Conservation (phyloP, 2,113 vertebrate genomes). For the Phalacrocorax pelagicus region DNA sequence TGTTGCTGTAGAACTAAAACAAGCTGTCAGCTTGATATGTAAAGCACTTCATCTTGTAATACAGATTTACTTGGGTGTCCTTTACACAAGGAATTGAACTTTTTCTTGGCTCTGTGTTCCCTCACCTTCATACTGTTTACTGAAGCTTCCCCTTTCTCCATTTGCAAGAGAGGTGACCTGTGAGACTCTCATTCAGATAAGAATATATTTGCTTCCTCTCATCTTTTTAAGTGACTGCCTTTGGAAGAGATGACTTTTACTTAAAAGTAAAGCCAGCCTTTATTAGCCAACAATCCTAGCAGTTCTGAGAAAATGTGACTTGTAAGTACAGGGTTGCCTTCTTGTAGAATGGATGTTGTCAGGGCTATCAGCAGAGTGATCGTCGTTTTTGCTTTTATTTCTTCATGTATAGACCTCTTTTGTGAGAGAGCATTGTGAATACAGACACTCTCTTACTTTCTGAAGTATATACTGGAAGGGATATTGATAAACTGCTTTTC, state of each 20-base stretch:
- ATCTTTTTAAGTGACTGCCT: background rate
- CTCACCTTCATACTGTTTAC: background rate
- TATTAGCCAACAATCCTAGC: background rate
- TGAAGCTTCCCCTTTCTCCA: background rate
- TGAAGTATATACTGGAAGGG: background rate
- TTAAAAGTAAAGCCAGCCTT: background rate
- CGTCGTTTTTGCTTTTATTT: accelerated
- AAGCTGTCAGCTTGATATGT: background rate
- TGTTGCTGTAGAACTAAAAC: background rate
- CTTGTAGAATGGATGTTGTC: background rate
- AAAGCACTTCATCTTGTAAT: background rate
- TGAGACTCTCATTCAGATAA: background rate
- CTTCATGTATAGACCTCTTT: background rate
- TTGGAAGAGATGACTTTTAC: background rate
- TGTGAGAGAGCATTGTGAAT: background rate
- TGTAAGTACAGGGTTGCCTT: background rate
- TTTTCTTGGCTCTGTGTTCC: background rate
- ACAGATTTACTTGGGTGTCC: background rate
- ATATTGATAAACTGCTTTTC: background rate
- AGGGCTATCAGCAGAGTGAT: background rate
- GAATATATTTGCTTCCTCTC: background rate
- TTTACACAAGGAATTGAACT: background rate
- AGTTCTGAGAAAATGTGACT: background rate
- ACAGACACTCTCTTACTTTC: background rate
- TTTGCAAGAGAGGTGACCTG: background rate